These are phyloP conservation scores for Aricia artaxerxes DNA, from an alignment of 2,888 invertebrate genomes.

Conservation along the genomic window DNA sequence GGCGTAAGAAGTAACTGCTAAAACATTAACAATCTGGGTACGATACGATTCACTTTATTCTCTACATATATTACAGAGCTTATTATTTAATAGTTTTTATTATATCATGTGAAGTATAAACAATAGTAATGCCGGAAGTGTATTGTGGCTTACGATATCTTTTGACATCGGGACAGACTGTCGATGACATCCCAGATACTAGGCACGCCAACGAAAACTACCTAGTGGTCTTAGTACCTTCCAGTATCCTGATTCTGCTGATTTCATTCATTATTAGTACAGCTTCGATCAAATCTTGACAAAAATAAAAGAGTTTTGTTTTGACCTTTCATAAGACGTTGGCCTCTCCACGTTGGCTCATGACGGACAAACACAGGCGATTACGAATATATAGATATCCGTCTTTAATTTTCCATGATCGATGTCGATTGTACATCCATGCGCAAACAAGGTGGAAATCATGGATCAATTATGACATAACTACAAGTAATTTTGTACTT, in stretches of 20 bases:
- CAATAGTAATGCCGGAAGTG: conserved; percentile 12
- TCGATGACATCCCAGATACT: conserved; percentile 21
- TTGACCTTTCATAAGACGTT: no score
- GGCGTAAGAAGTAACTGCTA: no score
- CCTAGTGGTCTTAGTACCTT: background rate
- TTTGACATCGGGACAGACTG: conserved; percentile 15
- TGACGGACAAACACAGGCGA: no score
- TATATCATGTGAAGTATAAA: conserved; percentile 26
- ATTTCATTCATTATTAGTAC: background rate
- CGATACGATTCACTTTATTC: background rate
- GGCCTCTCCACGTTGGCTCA: no score
- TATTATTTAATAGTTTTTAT: conserved; percentile 23
- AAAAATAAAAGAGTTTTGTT: background rate
- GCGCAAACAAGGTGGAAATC: no score
- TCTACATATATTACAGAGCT: background rate
- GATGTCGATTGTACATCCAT: no score
- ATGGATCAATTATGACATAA: no score
- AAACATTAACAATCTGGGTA: no score
- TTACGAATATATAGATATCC: no score
- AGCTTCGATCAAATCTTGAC: background rate
- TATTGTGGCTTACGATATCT: conserved; percentile 20
- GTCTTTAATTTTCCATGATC: no score
- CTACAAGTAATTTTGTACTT: no score
- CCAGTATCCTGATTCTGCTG: background rate
- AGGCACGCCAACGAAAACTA: conserved; percentile 20